Conservation (phyloP, 2,888 invertebrate species). For the Acanthosepion pharaonis region DNA sequence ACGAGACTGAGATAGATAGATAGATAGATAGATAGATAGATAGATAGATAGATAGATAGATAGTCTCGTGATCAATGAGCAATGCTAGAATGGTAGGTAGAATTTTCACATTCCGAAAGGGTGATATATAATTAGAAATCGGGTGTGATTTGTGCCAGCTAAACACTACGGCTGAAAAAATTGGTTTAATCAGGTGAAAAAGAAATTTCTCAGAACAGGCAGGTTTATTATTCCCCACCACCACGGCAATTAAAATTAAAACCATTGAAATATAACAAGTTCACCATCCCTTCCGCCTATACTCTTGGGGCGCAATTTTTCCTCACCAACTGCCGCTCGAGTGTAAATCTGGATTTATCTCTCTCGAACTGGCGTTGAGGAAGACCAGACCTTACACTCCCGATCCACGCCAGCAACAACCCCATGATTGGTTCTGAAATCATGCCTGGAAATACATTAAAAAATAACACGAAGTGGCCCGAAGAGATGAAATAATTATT, state of each 20-base stretch:
- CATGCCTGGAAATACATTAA: not conserved
- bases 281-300: not conserved
- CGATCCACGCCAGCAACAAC: not conserved
- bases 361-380: not conserved
- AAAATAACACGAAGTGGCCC: not conserved
- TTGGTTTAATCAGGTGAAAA: not conserved
- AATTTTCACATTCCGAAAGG: not conserved
- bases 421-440: not conserved
- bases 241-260: no score
- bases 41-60: no score
- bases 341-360: not conserved
- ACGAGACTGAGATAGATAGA: no score
- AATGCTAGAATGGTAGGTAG: no score
- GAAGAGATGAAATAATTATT: not conserved
- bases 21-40: no score
- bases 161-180: not conserved
- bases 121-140: not conserved
- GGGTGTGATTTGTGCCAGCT: not conserved
- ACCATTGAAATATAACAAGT: no score
- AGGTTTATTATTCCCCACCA: no score
- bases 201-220: not conserved
- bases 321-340: not conserved
- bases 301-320: not conserved
- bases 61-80: no score
- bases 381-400: not conserved